Conservation (phyloP, 2,888 invertebrate species). For the Cerceris rybyensis region DNA sequence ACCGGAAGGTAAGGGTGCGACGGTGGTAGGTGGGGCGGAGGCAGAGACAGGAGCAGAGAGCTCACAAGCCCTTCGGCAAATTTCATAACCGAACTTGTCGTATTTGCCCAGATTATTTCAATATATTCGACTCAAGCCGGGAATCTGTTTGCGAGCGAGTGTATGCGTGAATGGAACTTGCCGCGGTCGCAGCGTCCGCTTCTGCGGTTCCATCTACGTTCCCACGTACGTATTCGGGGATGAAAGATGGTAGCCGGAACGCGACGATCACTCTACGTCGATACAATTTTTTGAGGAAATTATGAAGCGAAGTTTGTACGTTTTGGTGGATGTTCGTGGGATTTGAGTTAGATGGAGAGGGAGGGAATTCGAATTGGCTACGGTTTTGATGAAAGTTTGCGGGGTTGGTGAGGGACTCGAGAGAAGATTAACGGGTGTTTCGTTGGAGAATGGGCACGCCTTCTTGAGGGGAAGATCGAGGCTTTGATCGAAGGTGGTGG, state of each 20-base stretch:
- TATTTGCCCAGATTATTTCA: slow-evolving; percentile 82
- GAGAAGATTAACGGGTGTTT: too few relatives aligned
- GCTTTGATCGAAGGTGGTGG: too few relatives aligned
- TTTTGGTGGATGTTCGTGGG: too few relatives aligned
- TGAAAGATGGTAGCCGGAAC: slow-evolving; percentile 15
- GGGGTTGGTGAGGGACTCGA: too few relatives aligned
- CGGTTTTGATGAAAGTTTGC: too few relatives aligned
- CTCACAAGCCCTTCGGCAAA: slow-evolving; percentile 82
- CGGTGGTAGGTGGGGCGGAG: slow-evolving; percentile 42
- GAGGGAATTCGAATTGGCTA: too few relatives aligned
- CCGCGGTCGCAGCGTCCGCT: slow-evolving; percentile 64
- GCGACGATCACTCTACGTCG: too few relatives aligned
- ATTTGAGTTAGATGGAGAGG: too few relatives aligned
- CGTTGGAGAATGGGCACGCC: too few relatives aligned
- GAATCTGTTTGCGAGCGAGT: slow-evolving; percentile 81
- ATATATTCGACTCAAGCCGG: slow-evolving; percentile 82
- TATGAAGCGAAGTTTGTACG: too few relatives aligned
- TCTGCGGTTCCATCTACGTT: slow-evolving; percentile 47
- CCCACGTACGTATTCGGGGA: slow-evolving; percentile 31
- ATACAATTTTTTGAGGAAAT: too few relatives aligned
- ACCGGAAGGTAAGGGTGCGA: slow-evolving; percentile 54
- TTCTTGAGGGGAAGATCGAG: too few relatives aligned
- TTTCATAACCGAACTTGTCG: slow-evolving; percentile 82
- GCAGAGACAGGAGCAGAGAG: slow-evolving; percentile 71
- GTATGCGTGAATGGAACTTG: slow-evolving; percentile 81